Evolutionary conservation across 2,888 invertebrate species (phyloP).

Genomic region (Pheosia gnoma): DNA sequence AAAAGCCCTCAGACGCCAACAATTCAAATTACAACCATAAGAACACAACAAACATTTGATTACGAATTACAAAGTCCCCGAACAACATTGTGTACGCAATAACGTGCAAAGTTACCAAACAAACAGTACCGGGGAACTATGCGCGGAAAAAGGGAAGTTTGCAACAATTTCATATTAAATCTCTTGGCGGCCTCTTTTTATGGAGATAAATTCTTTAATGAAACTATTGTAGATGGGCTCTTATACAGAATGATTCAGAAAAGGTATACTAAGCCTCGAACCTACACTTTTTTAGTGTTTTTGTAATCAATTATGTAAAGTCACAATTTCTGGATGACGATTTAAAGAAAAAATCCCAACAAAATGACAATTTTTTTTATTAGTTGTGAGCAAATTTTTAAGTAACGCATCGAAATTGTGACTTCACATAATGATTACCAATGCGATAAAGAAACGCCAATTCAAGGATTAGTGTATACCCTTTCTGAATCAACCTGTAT

Average conservation of each 20-base stretch:
- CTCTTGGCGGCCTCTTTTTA: neutral
- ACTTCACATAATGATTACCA: too few relatives aligned
- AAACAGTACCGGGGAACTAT: constrained; percentile 3
- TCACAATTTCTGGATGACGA: too few relatives aligned
- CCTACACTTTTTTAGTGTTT: too few relatives aligned
- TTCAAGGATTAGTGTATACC: too few relatives aligned
- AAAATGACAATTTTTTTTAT: too few relatives aligned
- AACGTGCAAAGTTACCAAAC: neutral
- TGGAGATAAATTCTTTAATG: neutral
- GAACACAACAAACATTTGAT: constrained; percentile 4
- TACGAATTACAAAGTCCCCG: constrained; percentile 3
- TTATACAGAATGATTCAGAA: neutral
- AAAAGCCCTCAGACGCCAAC: neutral
- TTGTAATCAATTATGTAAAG: too few relatives aligned
- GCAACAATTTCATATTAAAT: constrained; percentile 1
- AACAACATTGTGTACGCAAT: neutral
- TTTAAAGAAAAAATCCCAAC: too few relatives aligned
- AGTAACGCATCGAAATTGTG: too few relatives aligned
- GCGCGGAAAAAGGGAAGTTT: neutral
- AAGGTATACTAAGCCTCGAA: too few relatives aligned
- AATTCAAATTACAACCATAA: neutral
- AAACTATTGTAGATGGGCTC: neutral
- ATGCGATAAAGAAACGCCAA: too few relatives aligned
- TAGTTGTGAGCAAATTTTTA: too few relatives aligned
- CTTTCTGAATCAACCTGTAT: too few relatives aligned